Conservation (phyloP, 1,140 invertebrate species). For the Cyclargus thomasi region DNA sequence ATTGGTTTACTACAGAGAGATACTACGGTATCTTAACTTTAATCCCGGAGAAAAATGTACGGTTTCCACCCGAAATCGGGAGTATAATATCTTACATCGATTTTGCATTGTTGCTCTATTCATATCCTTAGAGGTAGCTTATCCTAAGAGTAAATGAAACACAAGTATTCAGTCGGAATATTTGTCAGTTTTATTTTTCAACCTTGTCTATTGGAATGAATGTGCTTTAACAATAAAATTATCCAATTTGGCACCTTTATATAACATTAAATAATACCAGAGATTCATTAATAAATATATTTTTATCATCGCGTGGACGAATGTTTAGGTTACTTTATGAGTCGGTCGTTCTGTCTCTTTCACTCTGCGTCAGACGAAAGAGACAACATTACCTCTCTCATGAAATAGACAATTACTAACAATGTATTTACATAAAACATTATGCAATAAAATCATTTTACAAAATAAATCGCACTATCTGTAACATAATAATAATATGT, state of each 20-base stretch:
- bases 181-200: slow-evolving; percentile 50
- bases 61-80: too few species aligned
- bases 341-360: neutral
- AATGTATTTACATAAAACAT: slow-evolving; percentile 19
- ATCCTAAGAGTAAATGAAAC: slow-evolving; percentile 37
- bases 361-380: neutral
- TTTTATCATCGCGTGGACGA: slow-evolving; percentile 50
- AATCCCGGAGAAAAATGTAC: too few species aligned
- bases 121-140: too few species aligned
- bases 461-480: neutral
- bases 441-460: neutral
- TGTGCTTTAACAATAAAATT: slow-evolving; percentile 42
- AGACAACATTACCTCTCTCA: neutral
- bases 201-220: slow-evolving; percentile 63
- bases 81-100: too few species aligned
- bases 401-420: neutral
- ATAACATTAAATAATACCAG: slow-evolving; percentile 42
- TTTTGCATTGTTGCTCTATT: too few species aligned
- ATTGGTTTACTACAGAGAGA: too few species aligned
- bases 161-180: slow-evolving; percentile 63
- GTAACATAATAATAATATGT: slow-evolving; percentile 14
- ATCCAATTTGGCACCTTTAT: slow-evolving; percentile 57
- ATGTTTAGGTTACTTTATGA: slow-evolving; percentile 29
- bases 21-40: too few species aligned
- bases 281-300: slow-evolving; percentile 68